These are phyloP conservation scores for Erannis defoliaria DNA, from an alignment of 2,888 invertebrate genomes.

Conservation along the genomic window DNA sequence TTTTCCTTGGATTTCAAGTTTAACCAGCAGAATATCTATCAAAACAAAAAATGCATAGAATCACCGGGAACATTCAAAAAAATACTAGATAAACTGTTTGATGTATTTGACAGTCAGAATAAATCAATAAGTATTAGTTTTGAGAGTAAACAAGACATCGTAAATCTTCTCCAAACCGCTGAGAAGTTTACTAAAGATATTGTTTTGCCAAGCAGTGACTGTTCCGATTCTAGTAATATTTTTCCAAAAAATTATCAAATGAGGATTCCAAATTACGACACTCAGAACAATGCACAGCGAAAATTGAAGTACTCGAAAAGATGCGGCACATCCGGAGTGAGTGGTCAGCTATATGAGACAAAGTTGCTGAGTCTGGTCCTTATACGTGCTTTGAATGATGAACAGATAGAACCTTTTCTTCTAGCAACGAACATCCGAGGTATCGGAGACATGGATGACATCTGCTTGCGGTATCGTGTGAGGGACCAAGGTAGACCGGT, in stretches of 20 bases:
- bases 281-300: too few relatives aligned
- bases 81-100: neutral
- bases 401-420: too few relatives aligned
- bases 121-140: neutral
- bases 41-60: neutral
- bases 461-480: too few relatives aligned
- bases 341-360: neutral
- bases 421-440: too few relatives aligned
- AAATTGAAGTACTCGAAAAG: constrained; percentile 30
- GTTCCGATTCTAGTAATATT: too few relatives aligned
- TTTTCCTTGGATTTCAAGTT: neutral
- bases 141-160: constrained; percentile 15
- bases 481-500: too few relatives aligned
- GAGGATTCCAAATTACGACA: too few relatives aligned
- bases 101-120: neutral
- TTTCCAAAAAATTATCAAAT: too few relatives aligned
- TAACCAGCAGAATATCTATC: neutral
- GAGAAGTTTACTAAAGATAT: neutral
- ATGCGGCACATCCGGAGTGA: constrained; percentile 3
- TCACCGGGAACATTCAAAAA: neutral
- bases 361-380: neutral
- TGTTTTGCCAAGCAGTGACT: constrained; percentile 1
- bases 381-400: too few relatives aligned
- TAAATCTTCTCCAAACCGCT: constrained; percentile 12
- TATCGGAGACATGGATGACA: too few relatives aligned